phyloP scores from a whole-genome alignment of 2,888 invertebrate species.

The Rhopalosiphum nymphaeae region DNA sequence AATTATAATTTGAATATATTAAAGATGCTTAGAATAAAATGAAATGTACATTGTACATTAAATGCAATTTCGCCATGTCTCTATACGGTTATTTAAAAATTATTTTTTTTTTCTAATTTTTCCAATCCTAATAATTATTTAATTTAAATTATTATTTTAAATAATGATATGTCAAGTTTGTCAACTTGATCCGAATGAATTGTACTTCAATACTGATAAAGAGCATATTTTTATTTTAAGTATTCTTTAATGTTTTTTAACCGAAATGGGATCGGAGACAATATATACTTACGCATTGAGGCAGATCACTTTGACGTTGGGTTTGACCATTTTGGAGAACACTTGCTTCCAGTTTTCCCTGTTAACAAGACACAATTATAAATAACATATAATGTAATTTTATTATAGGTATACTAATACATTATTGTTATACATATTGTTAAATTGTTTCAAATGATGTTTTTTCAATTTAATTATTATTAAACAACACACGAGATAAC shows the following conservation, averaged over 20 bases:
- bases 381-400: not conserved
- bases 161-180: not conserved
- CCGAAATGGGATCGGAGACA: not conserved
- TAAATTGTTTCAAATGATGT: not conserved
- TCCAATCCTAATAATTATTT: not conserved
- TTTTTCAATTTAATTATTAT: not conserved
- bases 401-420: not conserved
- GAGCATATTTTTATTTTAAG: not conserved
- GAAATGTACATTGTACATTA: not conserved
- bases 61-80: not conserved
- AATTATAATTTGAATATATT: not conserved
- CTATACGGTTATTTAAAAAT: not conserved
- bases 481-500: not conserved
- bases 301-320: conserved; percentile 92
- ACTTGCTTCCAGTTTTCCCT: conserved; percentile 96
- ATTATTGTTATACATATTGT: not conserved
- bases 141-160: not conserved
- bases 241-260: not conserved
- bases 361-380: conserved; percentile 56
- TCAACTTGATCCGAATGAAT: not conserved
- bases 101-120: not conserved
- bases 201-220: not conserved
- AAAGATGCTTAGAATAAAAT: not conserved
- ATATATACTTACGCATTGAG: conserved; percentile 83
- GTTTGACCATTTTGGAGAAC: conserved; percentile 83